Evolutionary conservation across 2,888 invertebrate genomes (phyloP), one percentile per base, ranked within the genome.

Genomic region (Lochmaea capreae): DNA sequence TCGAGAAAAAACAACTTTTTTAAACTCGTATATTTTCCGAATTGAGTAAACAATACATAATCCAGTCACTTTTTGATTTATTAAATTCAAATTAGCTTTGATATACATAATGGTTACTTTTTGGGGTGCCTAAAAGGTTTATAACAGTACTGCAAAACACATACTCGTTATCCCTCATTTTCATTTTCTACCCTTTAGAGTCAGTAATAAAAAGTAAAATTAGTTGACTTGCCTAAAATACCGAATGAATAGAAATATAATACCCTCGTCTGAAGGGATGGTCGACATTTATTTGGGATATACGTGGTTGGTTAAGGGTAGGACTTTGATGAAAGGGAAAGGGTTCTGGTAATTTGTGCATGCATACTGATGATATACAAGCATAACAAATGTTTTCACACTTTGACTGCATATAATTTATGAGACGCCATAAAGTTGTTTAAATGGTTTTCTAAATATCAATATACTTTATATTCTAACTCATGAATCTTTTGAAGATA

Each of bases 351-450:
- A 67, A 67, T 67, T 59, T 67, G 59, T 67, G 67, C 67, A 67
- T 59, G 67, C 67, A 67, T 59, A 67, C 67, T 67, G 67, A 67
- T 67, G 59, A 33, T 59, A 59, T 59, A 67, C 67, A 67, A 67
- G 67, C 58, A 67, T 22, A 59, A 59, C 49, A 59, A 67, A 67
- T 59, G 67, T 59, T 67, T 67, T 59, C 59, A 59, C 58, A 43
- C 67, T 59, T 46, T 9, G n/a, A 16, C n/a, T 16, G 14, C 46
- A 46, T 46, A 14, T 12, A 46, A 46, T 46, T 46, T 14, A 46
- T 12, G 14, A 46, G 46, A 10, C 46, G 46, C 46, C 14, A 12
- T 39, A 6, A 39, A 39, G 33, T 8, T 39, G 33, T 33, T 33
- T 33, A 33, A 33, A 33, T 22, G 22, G 22, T 22, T 22, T 22